Percentiles rank a stretch among this genome's conserved stretches.
Evolutionary conservation across 2,113 vertebrate genomes (phyloP).

Genomic region (Onychostoma macrolepis): DNA sequence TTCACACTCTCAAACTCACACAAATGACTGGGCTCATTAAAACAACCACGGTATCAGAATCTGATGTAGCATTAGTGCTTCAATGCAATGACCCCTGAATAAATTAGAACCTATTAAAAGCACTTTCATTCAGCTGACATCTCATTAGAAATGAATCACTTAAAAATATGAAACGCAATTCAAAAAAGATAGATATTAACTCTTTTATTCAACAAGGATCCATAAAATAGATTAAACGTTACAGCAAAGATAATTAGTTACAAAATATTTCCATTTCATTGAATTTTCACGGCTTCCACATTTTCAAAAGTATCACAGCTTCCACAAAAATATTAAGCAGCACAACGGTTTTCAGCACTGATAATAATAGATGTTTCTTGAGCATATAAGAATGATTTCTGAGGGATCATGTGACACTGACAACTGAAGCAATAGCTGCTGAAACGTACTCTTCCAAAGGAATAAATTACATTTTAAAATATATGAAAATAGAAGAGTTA

Average conservation of each 20-base stretch:
- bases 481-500: too few relatives aligned
- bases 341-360: neutral
- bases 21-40: constrained; percentile 56
- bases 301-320: rapidly evolving
- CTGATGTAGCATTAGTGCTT: constrained; percentile 31
- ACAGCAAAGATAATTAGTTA: neutral
- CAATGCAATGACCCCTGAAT: constrained; percentile 46
- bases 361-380: neutral
- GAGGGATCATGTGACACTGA: neutral
- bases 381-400: neutral
- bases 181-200: neutral
- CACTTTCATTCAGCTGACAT: constrained; percentile 48
- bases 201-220: neutral
- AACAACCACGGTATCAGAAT: constrained; percentile 43
- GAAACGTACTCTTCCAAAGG: too few relatives aligned
- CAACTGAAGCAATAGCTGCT: too few relatives aligned
- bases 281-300: too few relatives aligned
- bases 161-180: constrained; percentile 47
- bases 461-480: too few relatives aligned
- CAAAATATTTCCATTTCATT: neutral
- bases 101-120: constrained; percentile 58
- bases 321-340: neutral
- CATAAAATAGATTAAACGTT: neutral
- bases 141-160: constrained; percentile 53
- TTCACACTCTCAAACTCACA: neutral